Evolutionary conservation across 2,113 vertebrate species (phyloP), one percentile per base, ranked within the genome.

Genomic region (Nymphicus hollandicus): DNA sequence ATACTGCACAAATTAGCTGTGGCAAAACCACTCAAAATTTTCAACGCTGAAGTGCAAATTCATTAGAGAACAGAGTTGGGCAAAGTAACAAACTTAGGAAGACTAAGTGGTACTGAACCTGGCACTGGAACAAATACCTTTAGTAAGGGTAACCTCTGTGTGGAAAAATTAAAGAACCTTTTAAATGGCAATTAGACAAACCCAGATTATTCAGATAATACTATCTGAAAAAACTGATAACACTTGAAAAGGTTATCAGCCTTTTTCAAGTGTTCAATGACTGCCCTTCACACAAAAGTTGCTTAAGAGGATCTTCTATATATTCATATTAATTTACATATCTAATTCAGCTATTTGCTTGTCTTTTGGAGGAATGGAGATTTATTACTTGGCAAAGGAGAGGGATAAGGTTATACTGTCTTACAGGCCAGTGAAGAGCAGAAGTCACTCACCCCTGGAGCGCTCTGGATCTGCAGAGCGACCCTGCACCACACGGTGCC

Each of bases 401-500:
- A 85, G 27, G 11, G 19, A 43, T 44, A 56, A 71, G 1, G 33
- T 68, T 33, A 22, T 27, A 17, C 39, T 47, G 52, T 29, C 29
- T 81, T 35, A 79, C 11, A 86, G 86, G 55, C 9, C 69, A 81
- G 55, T 3, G 31, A 85, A 77, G n/a, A 89, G 65, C 63, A 85
- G 68, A 25, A 77, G 71, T 22, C 56, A 35, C 16, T 4, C 20
- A 81, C 24, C 11, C 47, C 41, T 35, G 44, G 53, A 72, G 44
- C 4, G 1, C 6, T 29, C 24, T 35, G 8, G 4, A 55, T 6
- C 14, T 61, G 20, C 4, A 25, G 18, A 82, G 58, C 6, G 0
- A 52, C 0, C 1, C 61, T 29, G 56, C 81, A 11, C 8, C 39
- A 65, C 78, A 10, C 43, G 6, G 17, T 24, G 65, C 44, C 89